These are phyloP conservation scores for Drosophila mulleri DNA, from an alignment of 2,888 invertebrate species.

Conservation along the genomic window DNA sequence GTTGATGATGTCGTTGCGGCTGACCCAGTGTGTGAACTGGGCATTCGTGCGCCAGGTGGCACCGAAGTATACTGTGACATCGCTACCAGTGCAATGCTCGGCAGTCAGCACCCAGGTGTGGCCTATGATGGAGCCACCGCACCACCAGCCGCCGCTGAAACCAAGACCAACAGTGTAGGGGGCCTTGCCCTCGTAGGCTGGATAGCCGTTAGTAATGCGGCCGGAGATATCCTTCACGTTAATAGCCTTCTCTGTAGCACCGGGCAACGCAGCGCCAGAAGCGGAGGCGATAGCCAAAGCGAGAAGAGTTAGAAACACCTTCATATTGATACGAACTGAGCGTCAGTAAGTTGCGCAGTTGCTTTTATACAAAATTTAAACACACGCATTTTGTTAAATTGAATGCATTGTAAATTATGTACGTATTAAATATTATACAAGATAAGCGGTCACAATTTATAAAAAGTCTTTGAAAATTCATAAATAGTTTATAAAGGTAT, in stretches of 20 bases:
- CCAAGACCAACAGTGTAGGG: constrained; percentile 75
- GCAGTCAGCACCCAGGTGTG: constrained; percentile 79
- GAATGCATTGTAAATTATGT: constrained; percentile 3
- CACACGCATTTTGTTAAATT: constrained; percentile 2
- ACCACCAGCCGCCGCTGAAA: constrained; percentile 67
- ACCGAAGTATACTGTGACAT: constrained; percentile 62
- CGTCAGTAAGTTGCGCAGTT: background rate
- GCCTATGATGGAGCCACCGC: constrained; percentile 75
- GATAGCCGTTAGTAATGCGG: constrained; percentile 72
- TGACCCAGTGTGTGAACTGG: constrained; percentile 63
- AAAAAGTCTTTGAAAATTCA: background rate
- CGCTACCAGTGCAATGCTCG: constrained; percentile 73
- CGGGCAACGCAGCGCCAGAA: constrained; percentile 9
- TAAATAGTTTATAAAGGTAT: background rate
- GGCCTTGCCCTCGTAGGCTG: constrained; percentile 63
- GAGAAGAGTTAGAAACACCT: constrained; percentile 52
- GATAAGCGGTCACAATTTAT: background rate
- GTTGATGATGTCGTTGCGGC: constrained; percentile 53
- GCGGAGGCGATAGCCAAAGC: constrained; percentile 54
- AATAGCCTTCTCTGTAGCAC: constrained; percentile 7
- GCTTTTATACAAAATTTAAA: constrained; percentile 6
- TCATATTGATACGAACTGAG: constrained; percentile 49
- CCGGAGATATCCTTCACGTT: constrained; percentile 31
- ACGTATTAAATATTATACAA: background rate
- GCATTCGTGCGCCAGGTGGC: constrained; percentile 68